Base-by-base conservation (phyloP, 2,888 invertebrate species). In the Diabrotica balteata region DNA sequence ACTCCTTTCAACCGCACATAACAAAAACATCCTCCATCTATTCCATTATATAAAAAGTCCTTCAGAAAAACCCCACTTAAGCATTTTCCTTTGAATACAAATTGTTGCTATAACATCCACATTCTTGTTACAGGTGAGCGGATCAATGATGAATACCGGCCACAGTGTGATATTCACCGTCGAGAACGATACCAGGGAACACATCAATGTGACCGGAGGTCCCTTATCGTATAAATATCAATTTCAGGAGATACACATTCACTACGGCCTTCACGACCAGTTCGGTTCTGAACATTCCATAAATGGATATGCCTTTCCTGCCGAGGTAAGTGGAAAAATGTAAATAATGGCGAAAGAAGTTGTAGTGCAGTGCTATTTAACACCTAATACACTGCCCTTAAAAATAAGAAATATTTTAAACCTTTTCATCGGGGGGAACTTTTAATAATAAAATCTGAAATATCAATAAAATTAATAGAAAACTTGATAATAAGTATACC, bases 221-320 rank as follows among this genome's bases (percentile, higher is more conserved):
- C 98, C 98, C 0, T 88, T 98, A 63, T 95, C 96, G 69, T 98
- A 98, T 86, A 93, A 93, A 80, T 98, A 97, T 86, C 94, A 95
- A 85, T 94, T 97, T 83, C 94, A 95, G 81, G 96, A 97, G 86
- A 94, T 97, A 76, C 95, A 97, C 85, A 90, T 97, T 80, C 97
- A 97, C 85, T 97, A 96, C 81, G 97, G 97, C 7, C 88, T 94
- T 67, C 91, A 92, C 80, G 96, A 97, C 85, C 93, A 93, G 81
- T 91, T 91, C 77, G 98, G 98, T 42, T 98, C 98, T 10, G 98
- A 99, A 83, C 98, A 99, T 85, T 95, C 94, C 67, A 94, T 98
- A 80, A 96, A 96, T 81, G 96, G 97, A 74, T 94, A 96, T 81
- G 91, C 95, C 64, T 99, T 98, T 85, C 98, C 98, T 8, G 97